Base-by-base conservation (phyloP, 2,888 invertebrate genomes). In the Gisinianus flammeolus region DNA sequence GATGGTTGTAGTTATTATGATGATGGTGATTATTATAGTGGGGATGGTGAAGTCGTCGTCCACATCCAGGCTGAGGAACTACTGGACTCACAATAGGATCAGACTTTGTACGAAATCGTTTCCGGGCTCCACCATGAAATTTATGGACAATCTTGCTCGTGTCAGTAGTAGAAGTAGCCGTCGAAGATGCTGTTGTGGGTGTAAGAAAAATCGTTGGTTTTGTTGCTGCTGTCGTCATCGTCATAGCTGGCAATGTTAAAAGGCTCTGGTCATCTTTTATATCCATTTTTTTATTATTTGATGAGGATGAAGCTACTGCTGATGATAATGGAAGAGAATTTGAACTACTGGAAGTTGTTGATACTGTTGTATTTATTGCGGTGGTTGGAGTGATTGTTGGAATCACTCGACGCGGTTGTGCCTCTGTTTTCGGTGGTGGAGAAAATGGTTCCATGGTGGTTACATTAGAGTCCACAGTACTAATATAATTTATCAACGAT, bases 1-100 rank as follows among this genome's bases (percentile, higher is more conserved):
- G 44, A 31, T 71, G 79, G 62, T 79, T 81, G 22, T 80, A 79
- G 62, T 76, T 78, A 19, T 74, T 67, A 35, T 28, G 30, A 33
- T 19, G 30, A 52, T 72, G 79, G 66, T 73, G 69, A 28, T 79
- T 76, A 74, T 66, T 66, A 68, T 78, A 80, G 67, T 80, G 79
- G 66, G 81, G 79, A 58, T 83, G 81, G 31, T 79, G 80, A 30
- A 81, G 79, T 30, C 84, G 76, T 56, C 84, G 83, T 28, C 85
- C 73, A 62, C 84, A 84, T 2, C 94, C 94, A 0, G 95, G 95
- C 86, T 95, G 95, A 10, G 94, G 95, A 79, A 95, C 93, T 52
- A 95, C 96, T 0, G 95, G 96, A 86, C 95, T 95, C 19, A 96
- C 96, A 84, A 96, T 96, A 88, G 94, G 95, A 87, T 95, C 95